phyloP scores from a whole-genome alignment of 2,888 invertebrate species.

The Drosophila limbata region DNA sequence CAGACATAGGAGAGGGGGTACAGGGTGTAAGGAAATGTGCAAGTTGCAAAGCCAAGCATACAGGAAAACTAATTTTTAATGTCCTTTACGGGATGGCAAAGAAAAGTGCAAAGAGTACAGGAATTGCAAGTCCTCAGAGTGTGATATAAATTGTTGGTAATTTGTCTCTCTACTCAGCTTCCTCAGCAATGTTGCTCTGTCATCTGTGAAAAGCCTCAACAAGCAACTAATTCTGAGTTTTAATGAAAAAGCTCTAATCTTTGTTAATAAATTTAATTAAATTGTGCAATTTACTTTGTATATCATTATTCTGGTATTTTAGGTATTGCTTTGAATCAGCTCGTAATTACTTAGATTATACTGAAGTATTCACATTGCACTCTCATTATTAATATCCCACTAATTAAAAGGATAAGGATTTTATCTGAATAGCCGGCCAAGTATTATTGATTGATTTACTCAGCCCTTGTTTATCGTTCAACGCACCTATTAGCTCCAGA shows the following conservation, averaged over 20 bases:
- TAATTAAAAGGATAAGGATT: neutral
- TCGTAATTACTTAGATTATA: neutral
- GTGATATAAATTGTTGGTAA: conserved; percentile 17
- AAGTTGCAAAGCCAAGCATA: conserved; percentile 47
- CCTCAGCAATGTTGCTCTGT: neutral
- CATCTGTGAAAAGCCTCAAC: neutral
- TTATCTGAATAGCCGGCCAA: neutral
- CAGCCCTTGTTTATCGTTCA: conserved; percentile 1
- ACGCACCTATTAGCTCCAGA: neutral
- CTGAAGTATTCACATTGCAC: neutral
- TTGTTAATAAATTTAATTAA: neutral
- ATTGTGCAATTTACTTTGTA: neutral
- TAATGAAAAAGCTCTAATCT: conserved; percentile 16
- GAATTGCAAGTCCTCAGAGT: neutral
- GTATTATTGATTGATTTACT: conserved; percentile 22
- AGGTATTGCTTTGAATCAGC: neutral
- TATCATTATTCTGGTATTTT: neutral
- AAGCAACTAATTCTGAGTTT: neutral
- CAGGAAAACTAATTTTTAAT: conserved; percentile 65
- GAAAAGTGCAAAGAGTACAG: conserved; percentile 3
- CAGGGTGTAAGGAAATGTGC: conserved; percentile 25
- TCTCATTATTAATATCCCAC: neutral
- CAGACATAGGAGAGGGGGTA: neutral
- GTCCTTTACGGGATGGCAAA: conserved; percentile 7
- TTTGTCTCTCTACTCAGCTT: conserved; percentile 12